Evolutionary conservation across 2,888 invertebrate species (phyloP), one percentile per base, ranked within the genome.

Genomic region (Mythimna ferrago): DNA sequence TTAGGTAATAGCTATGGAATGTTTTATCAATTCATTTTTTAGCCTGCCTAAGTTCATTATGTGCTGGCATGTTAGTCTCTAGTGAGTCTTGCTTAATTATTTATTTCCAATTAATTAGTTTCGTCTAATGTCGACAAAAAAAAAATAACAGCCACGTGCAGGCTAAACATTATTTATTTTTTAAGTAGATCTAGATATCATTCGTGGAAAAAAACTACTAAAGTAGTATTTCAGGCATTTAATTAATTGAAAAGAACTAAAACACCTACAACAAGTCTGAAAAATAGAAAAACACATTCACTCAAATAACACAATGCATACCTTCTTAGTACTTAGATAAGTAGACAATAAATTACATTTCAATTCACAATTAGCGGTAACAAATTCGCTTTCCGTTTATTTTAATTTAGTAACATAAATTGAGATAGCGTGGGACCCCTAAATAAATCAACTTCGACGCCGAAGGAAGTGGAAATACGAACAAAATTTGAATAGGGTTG

Each of bases 371-470:
- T 81, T 75, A 81, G 56, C 62, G 14, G 60, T 63, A 75, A 83
- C 54, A 71, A 78, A 77, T 69, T 67, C 32, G 54, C 66, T 66
- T 67, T 72, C n/a, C 35, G 62, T 80, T 73, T 69, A 80, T 80
- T 83, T 81, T 73, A 80, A 73, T 82, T 75, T 68, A 63, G 41
- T 10, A 65, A 76, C 66, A 82, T 82, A 82, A 85, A 85, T 83
- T 83, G 76, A 81, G 83, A 83, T 85, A 76, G 76, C 85, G 81
- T 81, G 84, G 70, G 51, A 65, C 53, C 71, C 71, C 56, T 76
- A 72, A 51, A 64, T 83, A 79, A 81, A 83, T 83, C 79, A 84
- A 84, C 63, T 38, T 73, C 53, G 73, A 82, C 82, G 62, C 44
- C 57, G 61, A 71, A 75, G 65, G 51, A 70, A 72, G 21, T 60